Evolutionary conservation across 1,140 invertebrate species (phyloP).

Genomic region (Spodoptera litura): DNA sequence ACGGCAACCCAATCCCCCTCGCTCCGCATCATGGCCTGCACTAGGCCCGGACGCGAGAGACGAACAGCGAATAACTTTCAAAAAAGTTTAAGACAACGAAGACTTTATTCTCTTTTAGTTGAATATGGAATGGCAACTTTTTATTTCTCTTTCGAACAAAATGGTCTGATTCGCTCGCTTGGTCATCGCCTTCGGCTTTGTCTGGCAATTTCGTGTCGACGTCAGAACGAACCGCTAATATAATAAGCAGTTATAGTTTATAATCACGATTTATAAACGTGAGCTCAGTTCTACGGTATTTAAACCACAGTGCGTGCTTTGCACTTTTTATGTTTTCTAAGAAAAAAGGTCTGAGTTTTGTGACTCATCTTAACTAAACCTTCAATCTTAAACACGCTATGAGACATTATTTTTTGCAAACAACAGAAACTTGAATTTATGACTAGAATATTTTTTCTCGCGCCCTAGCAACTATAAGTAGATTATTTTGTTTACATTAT

Average conservation of each 20-base stretch:
- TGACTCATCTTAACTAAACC: conserved; percentile 6
- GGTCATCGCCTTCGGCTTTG: neutral
- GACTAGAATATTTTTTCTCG: too few relatives aligned
- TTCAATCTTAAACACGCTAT: neutral
- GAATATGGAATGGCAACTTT: too few relatives aligned
- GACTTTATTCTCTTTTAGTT: neutral
- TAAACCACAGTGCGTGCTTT: conserved; percentile 15
- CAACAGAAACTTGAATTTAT: too few relatives aligned
- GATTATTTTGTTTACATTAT: too few relatives aligned
- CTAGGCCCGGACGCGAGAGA: too few relatives aligned
- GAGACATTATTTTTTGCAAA: neutral
- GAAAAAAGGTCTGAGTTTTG: neutral
- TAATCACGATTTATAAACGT: conserved; percentile 34
- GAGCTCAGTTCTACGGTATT: conserved; percentile 18
- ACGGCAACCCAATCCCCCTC: too few relatives aligned
- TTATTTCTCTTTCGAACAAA: neutral
- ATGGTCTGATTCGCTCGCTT: neutral
- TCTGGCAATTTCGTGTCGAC: neutral
- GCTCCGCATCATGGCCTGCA: too few relatives aligned
- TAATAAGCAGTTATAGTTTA: conserved; percentile 32
- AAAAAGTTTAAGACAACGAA: neutral
- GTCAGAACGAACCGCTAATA: neutral
- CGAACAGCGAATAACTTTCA: neutral
- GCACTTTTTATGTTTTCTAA: conserved; percentile 15
- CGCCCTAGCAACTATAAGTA: too few relatives aligned